These are phyloP conservation scores for Bacillus rossius DNA, from an alignment of 1,140 invertebrate genomes.

Conservation along the genomic window DNA sequence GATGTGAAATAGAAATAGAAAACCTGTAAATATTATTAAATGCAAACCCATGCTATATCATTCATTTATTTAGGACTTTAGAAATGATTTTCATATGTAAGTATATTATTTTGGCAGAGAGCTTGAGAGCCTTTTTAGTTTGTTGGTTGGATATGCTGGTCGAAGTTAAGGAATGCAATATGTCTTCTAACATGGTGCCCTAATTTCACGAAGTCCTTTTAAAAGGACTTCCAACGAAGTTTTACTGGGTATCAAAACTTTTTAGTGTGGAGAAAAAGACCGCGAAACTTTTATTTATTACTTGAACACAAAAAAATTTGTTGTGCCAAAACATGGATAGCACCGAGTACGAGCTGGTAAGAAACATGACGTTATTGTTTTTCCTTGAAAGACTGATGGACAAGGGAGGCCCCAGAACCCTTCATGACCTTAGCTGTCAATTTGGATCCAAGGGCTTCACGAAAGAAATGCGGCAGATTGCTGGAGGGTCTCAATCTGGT, in stretches of 20 bases:
- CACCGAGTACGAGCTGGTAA: constrained; percentile 86
- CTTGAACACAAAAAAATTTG: background rate
- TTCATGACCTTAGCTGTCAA: constrained; percentile 95
- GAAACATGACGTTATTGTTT: constrained; percentile 92
- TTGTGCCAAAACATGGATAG: constrained; percentile 65
- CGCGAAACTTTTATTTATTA: background rate
- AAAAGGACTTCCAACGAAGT: constrained; percentile 15
- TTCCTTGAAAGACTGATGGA: constrained; percentile 93
- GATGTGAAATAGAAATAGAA: too few species aligned
- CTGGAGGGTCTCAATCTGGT: constrained; percentile 89
- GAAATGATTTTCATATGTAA: too few species aligned
- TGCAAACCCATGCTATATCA: too few species aligned
- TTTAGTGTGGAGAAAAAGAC: background rate
- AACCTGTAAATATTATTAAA: too few species aligned
- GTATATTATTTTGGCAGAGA: too few species aligned
- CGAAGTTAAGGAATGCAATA: constrained; percentile 14
- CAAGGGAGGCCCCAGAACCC: constrained; percentile 86
- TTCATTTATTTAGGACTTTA: too few species aligned
- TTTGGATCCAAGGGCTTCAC: constrained; percentile 95
- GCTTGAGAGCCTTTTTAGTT: too few species aligned
- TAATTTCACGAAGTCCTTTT: constrained; percentile 5
- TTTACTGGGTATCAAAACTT: background rate
- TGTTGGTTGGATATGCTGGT: too few species aligned
- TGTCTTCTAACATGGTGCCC: constrained; percentile 10
- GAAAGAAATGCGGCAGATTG: constrained; percentile 92